Base-by-base conservation (phyloP, 2,113 vertebrate genomes). In the Ochotona princeps region DNA sequence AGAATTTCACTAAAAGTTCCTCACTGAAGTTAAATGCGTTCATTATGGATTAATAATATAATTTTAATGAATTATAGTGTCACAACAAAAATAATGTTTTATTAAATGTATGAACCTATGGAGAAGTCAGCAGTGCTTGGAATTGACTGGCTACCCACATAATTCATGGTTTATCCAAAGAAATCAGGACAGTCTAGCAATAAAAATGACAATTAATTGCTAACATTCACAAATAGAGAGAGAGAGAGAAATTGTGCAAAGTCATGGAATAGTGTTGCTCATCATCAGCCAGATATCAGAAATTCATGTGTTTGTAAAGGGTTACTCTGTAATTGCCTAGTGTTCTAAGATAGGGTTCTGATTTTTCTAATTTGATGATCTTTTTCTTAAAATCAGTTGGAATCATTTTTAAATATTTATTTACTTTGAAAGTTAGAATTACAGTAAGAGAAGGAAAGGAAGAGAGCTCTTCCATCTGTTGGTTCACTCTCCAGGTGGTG, bases 61-160 rank as follows among this genome's bases (percentile, higher is more conserved):
- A 61, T 63, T 76, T 85, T 20, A 47, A 5, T 51, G 12, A 78
- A 13, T n/a, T 47, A 54, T 44, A 35, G 21, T 38, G 7, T 72
- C 70, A 94, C n/a, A 14, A 69, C 47, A 67, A 83, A 92, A 95
- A n/a, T 13, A 78, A 54, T 67, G 35, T 81, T 92, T 35, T 85
- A 72, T 30, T 30, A 38, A 69, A 87, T 81, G 72, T 72, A 66
- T 57, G 23, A 76, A 30, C 51, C 30, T 44, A 2, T 38, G 38
- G 25, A 86, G 86, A 7, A 78, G 44, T 67, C 0, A 51, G 20
- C 25, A 90, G 25, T 85, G 61, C 5, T 66, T n/a, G 5, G 15
- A 75, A 61, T 25, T 83, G 60, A 49, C 38, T 63, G 83, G 20
- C 12, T 84, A 63, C 15, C 7, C 7, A 32, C 14, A 35, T n/a